Evolutionary conservation across 53 echinoderm and acorn worm genomes (phyloP).

Genomic region (Mesocentrotus franciscanus): DNA sequence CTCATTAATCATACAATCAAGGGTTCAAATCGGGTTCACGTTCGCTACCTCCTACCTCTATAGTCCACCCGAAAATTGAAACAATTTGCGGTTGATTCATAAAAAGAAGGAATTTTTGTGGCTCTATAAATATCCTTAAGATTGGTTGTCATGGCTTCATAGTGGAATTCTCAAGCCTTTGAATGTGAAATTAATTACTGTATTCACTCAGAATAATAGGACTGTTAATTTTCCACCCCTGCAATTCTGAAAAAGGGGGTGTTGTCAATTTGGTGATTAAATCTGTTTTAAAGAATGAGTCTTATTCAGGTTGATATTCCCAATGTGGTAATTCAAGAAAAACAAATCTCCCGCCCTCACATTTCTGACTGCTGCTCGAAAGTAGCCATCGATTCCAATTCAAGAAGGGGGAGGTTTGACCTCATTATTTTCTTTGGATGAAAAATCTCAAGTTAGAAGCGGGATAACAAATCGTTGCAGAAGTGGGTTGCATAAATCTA

Average conservation of each 20-base stretch:
- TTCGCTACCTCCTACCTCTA: background rate
- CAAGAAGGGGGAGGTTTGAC: background rate
- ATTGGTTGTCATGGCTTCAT: background rate
- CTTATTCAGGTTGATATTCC: background rate
- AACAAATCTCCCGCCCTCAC: constrained; percentile 23
- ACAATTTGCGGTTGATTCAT: background rate
- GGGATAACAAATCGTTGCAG: constrained; percentile 22
- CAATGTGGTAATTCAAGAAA: constrained; percentile 31
- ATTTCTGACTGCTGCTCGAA: background rate
- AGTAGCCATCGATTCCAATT: constrained; percentile 9
- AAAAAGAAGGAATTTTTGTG: background rate
- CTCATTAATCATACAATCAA: constrained; percentile 57
- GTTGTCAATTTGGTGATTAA: background rate
- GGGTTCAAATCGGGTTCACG: constrained; percentile 31
- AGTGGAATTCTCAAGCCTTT: background rate
- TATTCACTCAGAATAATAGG: background rate
- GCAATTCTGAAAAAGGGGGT: background rate
- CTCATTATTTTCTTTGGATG: constrained; percentile 43
- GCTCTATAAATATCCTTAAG: background rate
- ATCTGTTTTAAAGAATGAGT: background rate
- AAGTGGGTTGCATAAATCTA: constrained; percentile 45
- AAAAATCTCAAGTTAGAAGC: background rate
- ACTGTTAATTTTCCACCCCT: constrained; percentile 41
- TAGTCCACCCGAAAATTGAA: constrained; percentile 12
- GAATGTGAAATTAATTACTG: constrained; percentile 29